A percentile compares a stretch with the other conserved stretches of the same genome.
phyloP scores from a whole-genome alignment of 2,888 invertebrate species.

The Rotaria socialis region DNA sequence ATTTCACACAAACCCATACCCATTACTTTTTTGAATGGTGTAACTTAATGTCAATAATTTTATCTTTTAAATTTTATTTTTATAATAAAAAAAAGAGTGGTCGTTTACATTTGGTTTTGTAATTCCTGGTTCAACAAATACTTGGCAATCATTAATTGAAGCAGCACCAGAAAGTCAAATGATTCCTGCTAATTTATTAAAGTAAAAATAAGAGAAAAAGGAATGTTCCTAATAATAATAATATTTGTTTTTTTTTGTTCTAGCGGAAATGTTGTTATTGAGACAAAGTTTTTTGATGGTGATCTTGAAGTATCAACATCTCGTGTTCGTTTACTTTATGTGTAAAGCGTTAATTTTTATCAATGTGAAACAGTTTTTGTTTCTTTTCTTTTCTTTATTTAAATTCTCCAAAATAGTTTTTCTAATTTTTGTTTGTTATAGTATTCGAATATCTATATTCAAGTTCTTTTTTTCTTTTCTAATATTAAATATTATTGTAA shows the following conservation, averaged over 20 bases:
- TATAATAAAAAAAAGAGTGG: slow-evolving; percentile 70
- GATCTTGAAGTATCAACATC: slow-evolving; percentile 88
- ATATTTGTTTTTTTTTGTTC: slow-evolving; percentile 68
- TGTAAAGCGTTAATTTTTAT: slow-evolving; percentile 67
- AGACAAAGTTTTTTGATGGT: slow-evolving; percentile 92
- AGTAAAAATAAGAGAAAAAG: slow-evolving; percentile 64
- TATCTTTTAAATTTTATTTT: slow-evolving; percentile 37
- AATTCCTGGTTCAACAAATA: slow-evolving; percentile 94
- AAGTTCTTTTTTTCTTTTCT: not conserved
- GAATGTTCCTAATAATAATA: slow-evolving; percentile 59
- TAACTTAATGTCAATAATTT: too few relatives aligned
- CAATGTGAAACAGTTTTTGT: not conserved
- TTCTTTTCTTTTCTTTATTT: too few relatives aligned
- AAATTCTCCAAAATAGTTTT: not conserved
- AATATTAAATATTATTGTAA: not conserved
- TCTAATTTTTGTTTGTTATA: not conserved
- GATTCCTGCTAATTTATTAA: slow-evolving; percentile 98
- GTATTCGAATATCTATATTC: not conserved
- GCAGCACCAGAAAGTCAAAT: slow-evolving; percentile 98
- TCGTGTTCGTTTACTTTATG: slow-evolving; percentile 85
- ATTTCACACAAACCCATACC: too few relatives aligned
- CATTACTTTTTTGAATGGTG: too few relatives aligned
- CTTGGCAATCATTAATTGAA: slow-evolving; percentile 97
- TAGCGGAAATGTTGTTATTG: slow-evolving; percentile 90
- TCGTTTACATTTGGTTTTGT: slow-evolving; percentile 99